Evolutionary conservation across 35 echinoderm and acorn worm genomes (phyloP).

Genomic region (Strongylocentrotus purpuratus): DNA sequence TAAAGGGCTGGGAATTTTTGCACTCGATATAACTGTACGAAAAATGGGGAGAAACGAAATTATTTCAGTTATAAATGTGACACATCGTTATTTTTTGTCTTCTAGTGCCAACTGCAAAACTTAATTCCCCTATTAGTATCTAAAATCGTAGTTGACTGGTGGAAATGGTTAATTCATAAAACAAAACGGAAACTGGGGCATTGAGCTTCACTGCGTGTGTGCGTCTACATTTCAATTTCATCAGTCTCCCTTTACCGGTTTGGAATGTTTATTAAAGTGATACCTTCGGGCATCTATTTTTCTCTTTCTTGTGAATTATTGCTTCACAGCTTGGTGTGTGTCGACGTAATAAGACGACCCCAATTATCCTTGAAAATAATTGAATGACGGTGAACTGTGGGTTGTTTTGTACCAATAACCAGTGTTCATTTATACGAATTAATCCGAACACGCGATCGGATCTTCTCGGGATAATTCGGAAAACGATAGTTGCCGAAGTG

Average conservation of each 20-base stretch:
- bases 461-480: no score
- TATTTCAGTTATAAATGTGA: neutral
- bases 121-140: neutral
- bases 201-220: neutral
- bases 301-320: neutral
- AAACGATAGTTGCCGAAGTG: neutral
- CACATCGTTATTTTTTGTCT: neutral
- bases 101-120: neutral
- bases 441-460: neutral
- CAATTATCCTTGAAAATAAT: neutral
- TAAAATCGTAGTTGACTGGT: neutral
- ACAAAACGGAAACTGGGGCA: neutral
- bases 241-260: neutral
- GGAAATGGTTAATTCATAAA: neutral
- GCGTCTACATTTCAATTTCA: neutral
- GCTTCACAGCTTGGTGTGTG: neutral
- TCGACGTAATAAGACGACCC: neutral
- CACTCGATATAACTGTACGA: no score
- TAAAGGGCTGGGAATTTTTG: no score
- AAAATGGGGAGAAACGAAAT: no score
- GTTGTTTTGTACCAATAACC: no score
- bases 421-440: neutral
- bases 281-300: neutral
- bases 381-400: neutral
- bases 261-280: conserved; percentile 4